These are phyloP conservation scores for Patella ulyssiponensis DNA, from an alignment of 2,888 invertebrate genomes.

Conservation along the genomic window DNA sequence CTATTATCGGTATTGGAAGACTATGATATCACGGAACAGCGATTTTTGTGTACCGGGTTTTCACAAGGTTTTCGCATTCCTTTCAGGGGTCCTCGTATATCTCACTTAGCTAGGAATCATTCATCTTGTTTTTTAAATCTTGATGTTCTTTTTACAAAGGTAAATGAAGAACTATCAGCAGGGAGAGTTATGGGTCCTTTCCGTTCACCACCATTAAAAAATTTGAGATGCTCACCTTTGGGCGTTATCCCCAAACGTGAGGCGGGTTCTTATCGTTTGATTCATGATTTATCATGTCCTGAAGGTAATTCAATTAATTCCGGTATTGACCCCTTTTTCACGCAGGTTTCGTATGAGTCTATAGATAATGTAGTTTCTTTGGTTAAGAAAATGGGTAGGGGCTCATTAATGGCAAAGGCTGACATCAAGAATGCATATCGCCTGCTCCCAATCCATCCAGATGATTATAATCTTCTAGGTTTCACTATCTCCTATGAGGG, in stretches of 20 bases:
- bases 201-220: not conserved
- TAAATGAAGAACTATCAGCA: too few relatives aligned
- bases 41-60: too few relatives aligned
- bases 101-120: too few relatives aligned
- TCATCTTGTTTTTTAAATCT: too few relatives aligned
- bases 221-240: not conserved
- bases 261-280: not conserved
- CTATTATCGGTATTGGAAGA: too few relatives aligned
- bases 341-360: not conserved
- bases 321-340: not conserved
- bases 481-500: not conserved
- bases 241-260: not conserved
- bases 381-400: constrained; percentile 1
- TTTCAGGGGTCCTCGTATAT: too few relatives aligned
- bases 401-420: not conserved
- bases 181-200: not conserved
- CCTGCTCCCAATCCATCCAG: too few relatives aligned
- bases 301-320: not conserved
- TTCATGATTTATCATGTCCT: not conserved
- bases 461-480: not conserved
- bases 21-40: too few relatives aligned
- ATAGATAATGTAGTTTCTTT: constrained; percentile 2
- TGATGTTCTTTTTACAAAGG: too few relatives aligned
- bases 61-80: too few relatives aligned
- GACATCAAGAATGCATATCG: constrained; percentile 4